Evolutionary conservation across 2,888 invertebrate species (phyloP).

Genomic region (Drosophila sordidula): DNA sequence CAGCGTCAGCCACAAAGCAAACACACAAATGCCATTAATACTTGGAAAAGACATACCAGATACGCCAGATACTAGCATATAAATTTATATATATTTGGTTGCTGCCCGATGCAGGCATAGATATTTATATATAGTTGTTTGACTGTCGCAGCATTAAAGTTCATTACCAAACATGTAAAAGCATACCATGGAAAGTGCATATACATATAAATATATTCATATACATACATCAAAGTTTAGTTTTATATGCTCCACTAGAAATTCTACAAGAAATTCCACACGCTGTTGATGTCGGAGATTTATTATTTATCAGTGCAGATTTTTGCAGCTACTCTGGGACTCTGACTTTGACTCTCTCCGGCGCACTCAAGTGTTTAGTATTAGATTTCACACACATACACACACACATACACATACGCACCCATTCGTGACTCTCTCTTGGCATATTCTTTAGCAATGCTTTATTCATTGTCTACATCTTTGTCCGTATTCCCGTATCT

Average conservation of each 20-base stretch:
- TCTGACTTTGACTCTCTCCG: constrained; percentile 16
- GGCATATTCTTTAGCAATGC: constrained; percentile 47
- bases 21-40: constrained; percentile 68
- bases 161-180: constrained; percentile 58
- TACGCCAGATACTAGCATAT: constrained; percentile 8
- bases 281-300: constrained; percentile 64
- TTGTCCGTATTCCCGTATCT: constrained; percentile 9
- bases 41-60: constrained; percentile 13
- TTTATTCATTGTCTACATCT: constrained; percentile 70
- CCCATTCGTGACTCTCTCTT: constrained; percentile 4
- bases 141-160: constrained; percentile 55
- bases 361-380: constrained; percentile 62
- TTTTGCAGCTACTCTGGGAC: constrained; percentile 51
- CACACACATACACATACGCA: constrained; percentile 9
- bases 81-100: too few species aligned
- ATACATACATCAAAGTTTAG: constrained; percentile 57
- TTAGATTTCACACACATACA: constrained; percentile 37
- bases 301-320: constrained; percentile 78
- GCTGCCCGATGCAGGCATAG: too few species aligned
- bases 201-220: neutral
- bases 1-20: constrained; percentile 50
- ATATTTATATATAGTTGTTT: neutral
- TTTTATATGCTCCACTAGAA: constrained; percentile 22
- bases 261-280: constrained; percentile 31
- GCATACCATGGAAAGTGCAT: neutral